Conservation (phyloP, 1,140 invertebrate genomes). For the Ostrea edulis region DNA sequence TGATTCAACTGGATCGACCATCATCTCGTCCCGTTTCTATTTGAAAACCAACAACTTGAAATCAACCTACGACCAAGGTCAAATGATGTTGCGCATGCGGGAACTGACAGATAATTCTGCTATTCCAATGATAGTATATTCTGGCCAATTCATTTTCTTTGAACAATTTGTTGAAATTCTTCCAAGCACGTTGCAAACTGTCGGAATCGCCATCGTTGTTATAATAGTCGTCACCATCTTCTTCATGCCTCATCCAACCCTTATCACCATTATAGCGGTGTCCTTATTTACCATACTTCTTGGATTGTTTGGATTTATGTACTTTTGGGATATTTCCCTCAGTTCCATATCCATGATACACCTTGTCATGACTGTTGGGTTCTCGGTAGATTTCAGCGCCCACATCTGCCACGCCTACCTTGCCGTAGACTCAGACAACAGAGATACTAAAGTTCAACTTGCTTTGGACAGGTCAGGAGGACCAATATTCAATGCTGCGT, state of each 20-base stretch:
- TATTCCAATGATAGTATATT: constrained; percentile 63
- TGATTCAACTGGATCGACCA: constrained; percentile 87
- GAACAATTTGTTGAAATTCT: constrained; percentile 93
- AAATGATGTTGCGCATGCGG: constrained; percentile 66
- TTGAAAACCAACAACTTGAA: constrained; percentile 58
- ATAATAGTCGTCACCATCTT: constrained; percentile 98
- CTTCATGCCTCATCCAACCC: constrained; percentile 96
- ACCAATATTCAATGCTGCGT: constrained; percentile 96
- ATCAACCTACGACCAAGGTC: constrained; percentile 56
- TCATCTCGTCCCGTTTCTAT: constrained; percentile 83
- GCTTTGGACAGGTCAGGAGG: constrained; percentile 93
- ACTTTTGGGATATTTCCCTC: constrained; percentile 95
- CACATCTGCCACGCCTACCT: constrained; percentile 98
- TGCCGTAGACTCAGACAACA: constrained; percentile 83
- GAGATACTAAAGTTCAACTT: constrained; percentile 87
- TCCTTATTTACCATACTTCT: constrained; percentile 97
- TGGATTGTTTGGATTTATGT: constrained; percentile 97
- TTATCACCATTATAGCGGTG: constrained; percentile 96
- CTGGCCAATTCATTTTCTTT: constrained; percentile 66
- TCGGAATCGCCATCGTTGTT: constrained; percentile 92
- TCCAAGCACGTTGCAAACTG: constrained; percentile 94
- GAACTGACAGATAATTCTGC: constrained; percentile 61
- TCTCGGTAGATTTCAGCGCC: constrained; percentile 98
- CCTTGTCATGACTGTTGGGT: constrained; percentile 98
- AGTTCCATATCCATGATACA: constrained; percentile 99